Base-by-base conservation (phyloP, 2,888 invertebrate genomes). In the Eledona agricola region DNA sequence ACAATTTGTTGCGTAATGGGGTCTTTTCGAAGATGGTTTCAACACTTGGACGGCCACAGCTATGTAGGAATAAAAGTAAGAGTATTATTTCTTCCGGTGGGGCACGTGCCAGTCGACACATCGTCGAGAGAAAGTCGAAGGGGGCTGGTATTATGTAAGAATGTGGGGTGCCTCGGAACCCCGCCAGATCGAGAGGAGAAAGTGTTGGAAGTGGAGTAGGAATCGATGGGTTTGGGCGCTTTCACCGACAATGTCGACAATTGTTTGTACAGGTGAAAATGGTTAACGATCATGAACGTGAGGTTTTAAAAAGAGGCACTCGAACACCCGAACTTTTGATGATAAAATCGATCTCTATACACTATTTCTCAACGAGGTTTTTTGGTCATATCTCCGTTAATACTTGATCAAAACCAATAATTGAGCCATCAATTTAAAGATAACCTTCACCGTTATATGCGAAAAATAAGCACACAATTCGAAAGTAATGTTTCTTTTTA, bases 141-240 rank as follows among this genome's bases (percentile, higher is more conserved):
- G 42, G 31, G 31, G 29, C 28, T 42, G 31, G 13, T 31, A 20
- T 42, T 42, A 20, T n/a, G 22, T 42, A 42, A 42, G 20, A 37
- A 19, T 6, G 12, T 37, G 20, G 42, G 42, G 42, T 42, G 11
- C 29, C 19, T 42, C 12, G 10, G 16, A 38, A 16, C 20, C 12
- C 9, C 37, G 4, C 7, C 23, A 7, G 16, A 10, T 12, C n/a
- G n/a, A n/a, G 28, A 7, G 15, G 42, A 42, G 42, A 42, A 42
- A 42, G 42, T 31, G 20, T 4, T 17, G 40, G 40, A 40, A 40
- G 40, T 40, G n/a, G 40, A 3, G 17, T 15, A 26, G 16, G 38
- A 38, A 17, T 19, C 26, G 9, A 15, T 28, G 12, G 19, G 37
- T 37, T 37, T 37, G 17, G 28, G 26, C 28, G 42, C 42, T 42